Base-by-base conservation (phyloP, 2,797 vertebrate species). In the Taenioides sp. region DNA sequence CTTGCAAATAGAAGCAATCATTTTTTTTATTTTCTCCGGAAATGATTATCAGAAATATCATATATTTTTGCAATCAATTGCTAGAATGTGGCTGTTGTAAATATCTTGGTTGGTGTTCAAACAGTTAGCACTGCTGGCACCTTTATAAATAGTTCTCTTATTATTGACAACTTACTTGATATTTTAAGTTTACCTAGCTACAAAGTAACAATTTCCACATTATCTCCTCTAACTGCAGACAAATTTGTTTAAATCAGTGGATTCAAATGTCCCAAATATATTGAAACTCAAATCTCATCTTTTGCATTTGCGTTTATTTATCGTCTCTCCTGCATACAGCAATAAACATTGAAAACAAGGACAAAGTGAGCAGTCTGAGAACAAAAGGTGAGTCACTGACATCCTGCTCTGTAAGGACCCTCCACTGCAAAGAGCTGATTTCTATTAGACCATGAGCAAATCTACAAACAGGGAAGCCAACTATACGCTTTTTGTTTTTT, bases 381-480 rank as follows among this genome's bases (percentile, higher is more conserved):
- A 63, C 58, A 76, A 86, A 82, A 89, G 87, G 88, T 83, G 83
- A 90, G 80, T 88, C 82, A 82, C 83, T 87, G 88, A 88, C 86
- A 85, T 80, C 73, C 69, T 81, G 79, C 74, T 89, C 90, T 84
- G 80, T 75, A 67, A 88, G 84, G 88, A 92, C 84, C 81, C 84
- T 86, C 83, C 80, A 80, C 79, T 86, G 82, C 86, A 88, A 87
- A 87, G 84, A 83, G 78, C 86, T 87, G 79, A 90, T 90, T 89
- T 88, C 81, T 87, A 84, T 87, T 84, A 84, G 79, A 81, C 69
- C 70, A 90, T 75, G 85, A 85, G 83, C 86, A 87, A 88, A 91
- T 90, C 83, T 77, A 80, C 84, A 88, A 47, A 47, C 86, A 89
- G 72, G 66, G 77, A 73, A 86, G 86, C 85, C 90, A 91, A 90